A percentile compares a stretch with the other conserved stretches of the same genome.
These are phyloP conservation scores for Zaprionus inermis DNA, from an alignment of 1,140 invertebrate species.

Conservation along the genomic window DNA sequence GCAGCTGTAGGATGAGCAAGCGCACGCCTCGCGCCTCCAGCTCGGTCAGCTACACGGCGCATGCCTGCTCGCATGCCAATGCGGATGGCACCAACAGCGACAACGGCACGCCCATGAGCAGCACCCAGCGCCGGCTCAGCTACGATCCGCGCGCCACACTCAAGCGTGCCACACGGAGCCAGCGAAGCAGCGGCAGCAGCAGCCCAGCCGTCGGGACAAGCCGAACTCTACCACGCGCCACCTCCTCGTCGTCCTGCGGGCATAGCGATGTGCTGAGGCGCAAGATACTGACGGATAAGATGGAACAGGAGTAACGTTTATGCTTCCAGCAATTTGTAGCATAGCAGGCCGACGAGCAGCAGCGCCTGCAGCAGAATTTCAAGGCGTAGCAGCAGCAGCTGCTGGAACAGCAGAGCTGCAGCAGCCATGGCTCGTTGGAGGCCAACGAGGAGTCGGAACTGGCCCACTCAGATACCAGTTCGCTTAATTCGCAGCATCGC, in stretches of 20 bases:
- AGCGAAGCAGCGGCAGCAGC: constrained; percentile 8
- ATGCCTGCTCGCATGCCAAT: constrained; percentile 35
- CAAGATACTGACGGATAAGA: constrained; percentile 2
- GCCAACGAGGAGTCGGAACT: constrained; percentile 1
- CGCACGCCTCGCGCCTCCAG: not conserved
- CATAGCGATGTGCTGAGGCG: not conserved
- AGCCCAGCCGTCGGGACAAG: not conserved
- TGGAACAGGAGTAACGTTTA: constrained; percentile 31
- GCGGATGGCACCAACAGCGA: not conserved
- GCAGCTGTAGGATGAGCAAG: not conserved
- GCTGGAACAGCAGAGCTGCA: constrained; percentile 39
- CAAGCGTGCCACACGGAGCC: constrained; percentile 13
- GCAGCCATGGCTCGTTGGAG: not conserved
- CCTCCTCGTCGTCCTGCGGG: not conserved
- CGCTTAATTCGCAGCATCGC: constrained; percentile 21
- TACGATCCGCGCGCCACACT: constrained; percentile 49
- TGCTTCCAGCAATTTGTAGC: constrained; percentile 34
- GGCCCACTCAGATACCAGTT: constrained; percentile 17
- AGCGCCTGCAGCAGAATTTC: constrained; percentile 46
- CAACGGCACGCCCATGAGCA: constrained; percentile 14
- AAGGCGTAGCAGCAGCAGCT: constrained; percentile 44
- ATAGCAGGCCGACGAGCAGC: constrained; percentile 48
- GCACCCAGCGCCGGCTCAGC: constrained; percentile 44
- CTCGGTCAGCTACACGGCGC: constrained; percentile 23
- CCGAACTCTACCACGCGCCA: not conserved